phyloP scores from a whole-genome alignment of 2,797 vertebrate species.

The Leptatherina wallacei region DNA sequence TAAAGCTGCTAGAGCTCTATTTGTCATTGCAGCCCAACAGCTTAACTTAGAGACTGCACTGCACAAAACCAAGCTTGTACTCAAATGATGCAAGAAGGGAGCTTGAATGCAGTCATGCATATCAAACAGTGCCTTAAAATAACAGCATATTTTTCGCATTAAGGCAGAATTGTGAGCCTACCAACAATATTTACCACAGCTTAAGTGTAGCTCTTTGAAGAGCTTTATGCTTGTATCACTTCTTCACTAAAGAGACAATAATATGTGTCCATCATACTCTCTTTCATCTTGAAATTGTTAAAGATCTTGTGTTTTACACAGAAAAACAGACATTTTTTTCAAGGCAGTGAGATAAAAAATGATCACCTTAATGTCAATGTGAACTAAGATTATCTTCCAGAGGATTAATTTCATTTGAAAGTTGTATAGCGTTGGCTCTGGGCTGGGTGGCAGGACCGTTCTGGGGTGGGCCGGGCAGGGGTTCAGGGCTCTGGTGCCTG shows the following conservation, averaged over 20 bases:
- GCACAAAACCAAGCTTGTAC: background rate
- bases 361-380: background rate
- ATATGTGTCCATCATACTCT: background rate
- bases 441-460: too few species aligned
- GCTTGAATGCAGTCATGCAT: background rate
- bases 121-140: slow-evolving; percentile 11
- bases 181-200: slow-evolving; percentile 16
- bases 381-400: slow-evolving; percentile 18
- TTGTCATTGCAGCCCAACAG: background rate
- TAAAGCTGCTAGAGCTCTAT: background rate
- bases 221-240: background rate
- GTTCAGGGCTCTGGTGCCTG: too few species aligned
- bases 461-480: too few species aligned
- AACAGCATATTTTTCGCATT: background rate
- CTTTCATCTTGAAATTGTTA: background rate
- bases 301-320: background rate
- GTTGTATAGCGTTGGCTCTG: too few species aligned
- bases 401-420: slow-evolving; percentile 33
- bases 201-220: background rate
- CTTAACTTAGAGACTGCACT: background rate
- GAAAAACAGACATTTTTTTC: background rate
- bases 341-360: slow-evolving; percentile 13
- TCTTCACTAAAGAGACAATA: slow-evolving; percentile 2
- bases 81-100: slow-evolving; percentile 12
- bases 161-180: slow-evolving; percentile 5